Percentiles rank a stretch among this genome's conserved stretches.
Conservation (phyloP, 2,113 vertebrate species). For the Hippocampus zosterae region DNA sequence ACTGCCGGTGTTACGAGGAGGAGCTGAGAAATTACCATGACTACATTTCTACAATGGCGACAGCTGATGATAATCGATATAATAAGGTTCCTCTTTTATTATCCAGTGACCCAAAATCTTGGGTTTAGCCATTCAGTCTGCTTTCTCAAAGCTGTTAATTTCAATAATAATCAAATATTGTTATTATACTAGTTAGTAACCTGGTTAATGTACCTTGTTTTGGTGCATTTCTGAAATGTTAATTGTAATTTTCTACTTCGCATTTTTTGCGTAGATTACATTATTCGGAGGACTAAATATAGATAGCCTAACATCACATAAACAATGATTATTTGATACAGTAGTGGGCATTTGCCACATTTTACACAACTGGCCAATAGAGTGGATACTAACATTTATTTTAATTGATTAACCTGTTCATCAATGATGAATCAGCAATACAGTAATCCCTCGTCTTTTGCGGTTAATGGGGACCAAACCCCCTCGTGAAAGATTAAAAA, state of each 20-base stretch:
- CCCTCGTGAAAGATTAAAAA: no score
- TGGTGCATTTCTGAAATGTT: background rate
- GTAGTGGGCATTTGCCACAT: background rate
- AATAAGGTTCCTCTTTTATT: conserved; percentile 40
- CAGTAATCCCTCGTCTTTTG: no score
- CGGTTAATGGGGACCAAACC: no score
- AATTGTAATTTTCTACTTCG: background rate
- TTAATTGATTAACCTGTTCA: no score
- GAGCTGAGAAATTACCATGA: conserved; percentile 70
- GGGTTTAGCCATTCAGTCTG: background rate
- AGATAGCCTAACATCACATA: background rate
- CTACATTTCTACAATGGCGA: conserved; percentile 59
- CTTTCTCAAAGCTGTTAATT: conserved; percentile 3
- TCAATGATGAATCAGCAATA: no score
- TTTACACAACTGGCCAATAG: background rate
- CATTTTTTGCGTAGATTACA: background rate
- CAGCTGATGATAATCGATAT: conserved; percentile 48
- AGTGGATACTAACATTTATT: no score
- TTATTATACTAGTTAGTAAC: background rate
- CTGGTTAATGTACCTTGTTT: background rate
- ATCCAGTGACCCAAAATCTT: background rate
- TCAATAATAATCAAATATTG: background rate
- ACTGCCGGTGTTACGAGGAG: conserved; percentile 73
- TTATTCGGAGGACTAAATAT: background rate
- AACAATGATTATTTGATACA: background rate